Conservation (phyloP, 2,113 vertebrate genomes). For the Elgaria multicarinata region DNA sequence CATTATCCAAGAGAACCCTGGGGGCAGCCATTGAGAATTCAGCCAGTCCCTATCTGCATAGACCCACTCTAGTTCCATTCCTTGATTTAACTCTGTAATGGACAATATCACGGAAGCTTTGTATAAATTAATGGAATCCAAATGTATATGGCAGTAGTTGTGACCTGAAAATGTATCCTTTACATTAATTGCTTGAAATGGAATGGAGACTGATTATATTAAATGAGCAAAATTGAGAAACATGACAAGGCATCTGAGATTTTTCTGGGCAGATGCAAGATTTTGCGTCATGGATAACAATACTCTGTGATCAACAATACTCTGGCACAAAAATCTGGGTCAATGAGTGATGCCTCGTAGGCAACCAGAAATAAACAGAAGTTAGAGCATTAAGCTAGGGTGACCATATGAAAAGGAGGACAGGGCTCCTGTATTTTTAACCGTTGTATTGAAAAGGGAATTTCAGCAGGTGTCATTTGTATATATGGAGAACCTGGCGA, state of each 20-base stretch:
- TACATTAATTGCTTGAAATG: background rate
- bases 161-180: background rate
- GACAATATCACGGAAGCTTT: background rate
- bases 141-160: background rate
- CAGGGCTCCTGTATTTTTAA: too few relatives aligned
- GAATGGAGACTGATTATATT: background rate
- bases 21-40: too few relatives aligned
- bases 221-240: background rate
- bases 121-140: background rate
- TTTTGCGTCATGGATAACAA: background rate
- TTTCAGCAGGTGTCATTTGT: too few relatives aligned
- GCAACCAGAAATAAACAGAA: background rate
- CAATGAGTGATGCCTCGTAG: background rate
- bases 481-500: too few relatives aligned
- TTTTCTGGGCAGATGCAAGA: background rate
- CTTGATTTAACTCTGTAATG: background rate
- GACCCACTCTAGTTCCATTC: background rate
- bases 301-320: background rate
- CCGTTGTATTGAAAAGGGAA: too few relatives aligned
- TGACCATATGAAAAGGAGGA: too few relatives aligned
- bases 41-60: too few relatives aligned
- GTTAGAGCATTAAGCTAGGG: too few relatives aligned
- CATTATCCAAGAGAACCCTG: background rate
- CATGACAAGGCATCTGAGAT: fast-evolving
- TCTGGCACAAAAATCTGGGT: background rate